Evolutionary conservation across 2,888 invertebrate species (phyloP), one percentile per base, ranked within the genome.

Genomic region (Brenthis hecate): DNA sequence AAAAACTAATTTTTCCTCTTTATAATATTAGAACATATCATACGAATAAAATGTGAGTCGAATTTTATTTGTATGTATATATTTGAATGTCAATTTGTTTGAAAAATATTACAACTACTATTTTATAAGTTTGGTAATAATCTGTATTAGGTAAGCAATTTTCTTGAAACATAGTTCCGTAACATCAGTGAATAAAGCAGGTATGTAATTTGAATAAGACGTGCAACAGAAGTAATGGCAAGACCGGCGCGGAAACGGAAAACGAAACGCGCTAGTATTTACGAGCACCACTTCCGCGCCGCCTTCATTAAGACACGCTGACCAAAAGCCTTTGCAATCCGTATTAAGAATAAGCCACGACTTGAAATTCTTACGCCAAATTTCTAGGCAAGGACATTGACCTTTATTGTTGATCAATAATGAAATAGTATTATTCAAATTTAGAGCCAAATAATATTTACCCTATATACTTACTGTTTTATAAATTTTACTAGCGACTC

Each of bases 181-280:
- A 62, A 36, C 82, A 79, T 83, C 61, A 65, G 54, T 65, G 64
- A 86, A 87, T 88, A 87, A 79, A 81, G 81, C 81, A 82, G 81
- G 83, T 81, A 80, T 83, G 81, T 84, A 81, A 82, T 82, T 85
- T 85, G 85, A 89, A 87, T 88, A 88, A 91, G 89, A 89, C 88
- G 84, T 86, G 85, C 85, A 86, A 84, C 81, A 83, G 81, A 85
- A 88, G 84, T 88, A 88, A 87, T 85, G 82, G 88, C 84, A 85
- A 84, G 85, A 83, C 82, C 82, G 82, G 84, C 78, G 84, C 86
- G 91, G 91, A 90, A 91, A 82, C 88, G 90, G 90, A 87, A 89
- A 90, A 89, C 91, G 88, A 88, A 91, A 86, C 88, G 87, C 87
- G 85, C 86, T 85, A 85, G 88, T 91, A 92, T 92, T 91, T 92